These are phyloP conservation scores for Toxotes chatareus DNA, from an alignment of 2,113 vertebrate genomes.

Conservation along the genomic window DNA sequence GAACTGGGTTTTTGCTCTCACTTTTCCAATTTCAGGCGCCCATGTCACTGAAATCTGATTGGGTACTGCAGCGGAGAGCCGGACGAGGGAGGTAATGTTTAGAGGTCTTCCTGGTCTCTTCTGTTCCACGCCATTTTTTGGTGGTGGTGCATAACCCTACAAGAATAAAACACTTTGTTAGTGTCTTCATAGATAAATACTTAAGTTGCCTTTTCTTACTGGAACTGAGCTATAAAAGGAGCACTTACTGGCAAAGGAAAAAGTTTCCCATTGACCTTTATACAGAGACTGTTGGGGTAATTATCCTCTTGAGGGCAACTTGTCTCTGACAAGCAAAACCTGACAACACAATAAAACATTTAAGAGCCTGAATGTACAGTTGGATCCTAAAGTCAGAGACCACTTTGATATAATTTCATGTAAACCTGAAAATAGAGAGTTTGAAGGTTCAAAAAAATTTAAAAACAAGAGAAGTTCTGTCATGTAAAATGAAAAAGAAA, in stretches of 20 bases:
- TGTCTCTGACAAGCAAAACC: constrained; percentile 97
- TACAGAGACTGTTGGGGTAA: constrained; percentile 95
- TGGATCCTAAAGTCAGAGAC: too few species aligned
- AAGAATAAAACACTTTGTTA: not conserved
- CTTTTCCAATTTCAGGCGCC: constrained; percentile 98
- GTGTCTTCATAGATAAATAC: not conserved
- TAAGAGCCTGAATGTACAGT: not conserved
- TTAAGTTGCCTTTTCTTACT: not conserved
- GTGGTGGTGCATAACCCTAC: constrained; percentile 93
- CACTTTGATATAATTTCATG: too few species aligned
- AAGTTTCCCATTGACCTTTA: constrained; percentile 98
- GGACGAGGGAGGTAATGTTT: constrained; percentile 96
- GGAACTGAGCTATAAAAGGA: not conserved
- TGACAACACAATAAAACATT: constrained; percentile 63
- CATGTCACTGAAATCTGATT: constrained; percentile 98
- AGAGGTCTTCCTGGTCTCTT: constrained; percentile 94
- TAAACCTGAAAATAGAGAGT: too few species aligned
- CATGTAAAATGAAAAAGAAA: too few species aligned
- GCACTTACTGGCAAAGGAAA: constrained; percentile 94
- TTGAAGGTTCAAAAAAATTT: too few species aligned
- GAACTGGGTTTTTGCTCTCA: constrained; percentile 66
- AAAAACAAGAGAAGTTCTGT: too few species aligned
- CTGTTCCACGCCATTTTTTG: constrained; percentile 98
- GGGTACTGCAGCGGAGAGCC: constrained; percentile 95
- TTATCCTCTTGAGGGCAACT: constrained; percentile 98